A percentile compares a stretch with the other conserved stretches of the same genome.
Evolutionary conservation across 2,113 vertebrate genomes (phyloP).

Genomic region (Parotia lawesii): DNA sequence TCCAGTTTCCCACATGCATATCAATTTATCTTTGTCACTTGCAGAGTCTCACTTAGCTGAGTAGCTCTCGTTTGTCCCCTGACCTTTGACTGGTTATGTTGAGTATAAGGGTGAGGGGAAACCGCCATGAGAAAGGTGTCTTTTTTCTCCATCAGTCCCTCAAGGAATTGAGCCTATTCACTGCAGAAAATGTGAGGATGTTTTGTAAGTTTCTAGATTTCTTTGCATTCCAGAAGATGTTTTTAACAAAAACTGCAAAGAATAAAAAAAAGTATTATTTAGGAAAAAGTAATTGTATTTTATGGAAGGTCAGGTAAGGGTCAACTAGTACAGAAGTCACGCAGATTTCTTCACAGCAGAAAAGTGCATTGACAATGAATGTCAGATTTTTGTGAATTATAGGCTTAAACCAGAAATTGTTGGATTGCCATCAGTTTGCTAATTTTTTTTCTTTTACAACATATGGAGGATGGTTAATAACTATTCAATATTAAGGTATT

Average conservation of each 20-base stretch:
- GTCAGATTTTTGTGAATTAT: neutral
- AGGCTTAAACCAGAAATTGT: slow-evolving; percentile 23
- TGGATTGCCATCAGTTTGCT: neutral
- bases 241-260: neutral
- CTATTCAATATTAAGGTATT: slow-evolving; percentile 15
- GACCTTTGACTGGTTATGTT: slow-evolving; percentile 46
- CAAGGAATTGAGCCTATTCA: neutral
- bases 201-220: neutral
- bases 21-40: slow-evolving; percentile 45
- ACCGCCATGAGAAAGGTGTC: neutral
- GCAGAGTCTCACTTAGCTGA: slow-evolving; percentile 42
- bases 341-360: neutral
- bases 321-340: neutral
- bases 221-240: neutral
- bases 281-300: neutral
- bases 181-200: neutral
- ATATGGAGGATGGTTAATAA: neutral
- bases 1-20: slow-evolving; percentile 4
- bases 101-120: neutral
- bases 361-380: neutral
- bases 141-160: neutral
- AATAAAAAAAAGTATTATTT: neutral
- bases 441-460: slow-evolving; percentile 21
- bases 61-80: slow-evolving; percentile 51
- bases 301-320: neutral